These are phyloP conservation scores for Phengaris alcon DNA, from an alignment of 2,888 invertebrate genomes.

Conservation along the genomic window DNA sequence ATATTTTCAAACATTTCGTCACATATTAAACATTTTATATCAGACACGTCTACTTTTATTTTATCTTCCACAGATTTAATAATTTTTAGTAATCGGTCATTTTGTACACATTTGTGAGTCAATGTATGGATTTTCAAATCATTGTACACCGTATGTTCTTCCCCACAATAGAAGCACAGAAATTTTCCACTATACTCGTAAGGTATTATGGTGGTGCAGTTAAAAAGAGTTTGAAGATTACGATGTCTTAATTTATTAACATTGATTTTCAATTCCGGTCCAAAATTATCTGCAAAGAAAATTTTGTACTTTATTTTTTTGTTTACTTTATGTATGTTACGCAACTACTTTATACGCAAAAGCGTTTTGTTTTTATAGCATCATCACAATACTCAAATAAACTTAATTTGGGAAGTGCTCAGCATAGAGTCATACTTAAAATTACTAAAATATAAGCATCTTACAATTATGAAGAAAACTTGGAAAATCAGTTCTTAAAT, in stretches of 20 bases:
- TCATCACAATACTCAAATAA: not conserved
- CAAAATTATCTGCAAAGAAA: slow-evolving; percentile 69
- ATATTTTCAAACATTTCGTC: slow-evolving; percentile 43
- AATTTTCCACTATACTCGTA: slow-evolving; percentile 68
- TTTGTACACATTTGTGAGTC: slow-evolving; percentile 51
- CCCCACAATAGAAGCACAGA: slow-evolving; percentile 65
- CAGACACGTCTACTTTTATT: slow-evolving; percentile 64
- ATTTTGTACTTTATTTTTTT: slow-evolving; percentile 39
- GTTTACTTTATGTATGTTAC: slow-evolving; percentile 10
- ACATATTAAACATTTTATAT: slow-evolving; percentile 57
- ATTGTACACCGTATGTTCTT: slow-evolving; percentile 47
- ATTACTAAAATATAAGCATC: not conserved
- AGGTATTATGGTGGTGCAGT: slow-evolving; percentile 64
- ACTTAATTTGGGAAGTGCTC: not conserved
- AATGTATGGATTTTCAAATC: slow-evolving; percentile 55
- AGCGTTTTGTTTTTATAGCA: not conserved
- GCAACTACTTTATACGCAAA: too few species aligned
- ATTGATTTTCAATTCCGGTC: slow-evolving; percentile 48
- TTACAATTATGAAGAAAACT: not conserved
- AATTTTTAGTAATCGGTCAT: slow-evolving; percentile 52
- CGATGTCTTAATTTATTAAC: slow-evolving; percentile 48
- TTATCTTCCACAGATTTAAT: slow-evolving; percentile 57
- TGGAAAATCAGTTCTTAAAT: not conserved
- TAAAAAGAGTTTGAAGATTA: slow-evolving; percentile 63
- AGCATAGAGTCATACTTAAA: too few species aligned